These are phyloP conservation scores for Zhengitettix transpicula DNA, from an alignment of 2,888 invertebrate genomes.

Conservation along the genomic window DNA sequence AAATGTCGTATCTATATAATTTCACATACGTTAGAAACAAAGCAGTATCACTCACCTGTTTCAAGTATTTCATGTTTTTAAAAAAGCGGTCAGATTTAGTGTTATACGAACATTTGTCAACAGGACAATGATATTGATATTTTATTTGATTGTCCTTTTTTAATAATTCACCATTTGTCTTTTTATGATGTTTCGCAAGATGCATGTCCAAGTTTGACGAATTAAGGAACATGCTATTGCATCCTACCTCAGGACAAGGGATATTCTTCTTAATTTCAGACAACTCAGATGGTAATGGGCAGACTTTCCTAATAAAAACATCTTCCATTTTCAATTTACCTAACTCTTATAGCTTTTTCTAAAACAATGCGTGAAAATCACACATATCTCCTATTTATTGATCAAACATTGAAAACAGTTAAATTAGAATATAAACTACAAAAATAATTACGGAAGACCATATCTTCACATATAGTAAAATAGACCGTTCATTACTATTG, in stretches of 20 bases:
- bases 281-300: slow-evolving; percentile 8
- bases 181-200: slow-evolving; percentile 35
- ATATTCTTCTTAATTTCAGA: slow-evolving; percentile 9
- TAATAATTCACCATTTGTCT: slow-evolving; percentile 14
- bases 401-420: too few relatives aligned
- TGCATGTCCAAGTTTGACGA: slow-evolving; percentile 37
- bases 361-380: too few relatives aligned
- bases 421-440: too few relatives aligned
- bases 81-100: slow-evolving; percentile 21
- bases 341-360: too few relatives aligned
- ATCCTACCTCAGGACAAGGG: slow-evolving; percentile 27
- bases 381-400: too few relatives aligned
- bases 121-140: slow-evolving; percentile 39
- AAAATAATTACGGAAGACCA: too few relatives aligned
- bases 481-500: too few relatives aligned
- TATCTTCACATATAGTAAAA: too few relatives aligned
- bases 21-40: too few relatives aligned
- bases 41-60: slow-evolving; percentile 12
- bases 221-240: slow-evolving; percentile 30
- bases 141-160: slow-evolving; percentile 19
- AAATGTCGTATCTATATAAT: too few relatives aligned
- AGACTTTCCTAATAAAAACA: slow-evolving; percentile 4
- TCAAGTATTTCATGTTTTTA: slow-evolving; percentile 15
- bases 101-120: slow-evolving; percentile 34
- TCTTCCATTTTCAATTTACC: not conserved